Evolutionary conservation across 2,797 vertebrate species (phyloP), one percentile per base, ranked within the genome.

Genomic region (Alcedo atthis): DNA sequence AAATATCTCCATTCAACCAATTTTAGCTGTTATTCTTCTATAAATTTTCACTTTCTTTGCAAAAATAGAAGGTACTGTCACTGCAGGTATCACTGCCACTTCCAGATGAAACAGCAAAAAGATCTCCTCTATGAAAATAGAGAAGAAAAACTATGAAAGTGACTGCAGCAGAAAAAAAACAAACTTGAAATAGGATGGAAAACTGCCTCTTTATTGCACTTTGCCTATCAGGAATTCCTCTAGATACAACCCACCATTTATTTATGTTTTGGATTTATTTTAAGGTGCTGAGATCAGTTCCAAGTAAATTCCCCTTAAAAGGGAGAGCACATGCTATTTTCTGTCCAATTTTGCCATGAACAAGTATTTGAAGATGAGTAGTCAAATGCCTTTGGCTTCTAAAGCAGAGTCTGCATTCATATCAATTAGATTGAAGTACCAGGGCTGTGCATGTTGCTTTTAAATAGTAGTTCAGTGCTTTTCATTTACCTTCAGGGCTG

Each of bases 181-280:
- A 6, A 46, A 22, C n/a, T 82, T 54, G 53, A 28, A 80, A 28
- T 21, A 70, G 48, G 28, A 77, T 57, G 57, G 70, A 73, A 92
- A 91, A 90, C 26, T 75, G 45, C 15, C 15, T 75, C 42, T 73
- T 70, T 51, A 53, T 8, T 77, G 32, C 22, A 58, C 19, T 68
- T 64, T n/a, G 37, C 19, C 37, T 75, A 58, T 32, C 61, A 77
- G 85, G 69, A 94, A 94, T 71, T 87, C 63, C 51, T 83, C 69
- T 48, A 90, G 81, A 89, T 62, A 85, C 61, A 93, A 62, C n/a
- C 33, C 18, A 61, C 12, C 24, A 86, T 64, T 90, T 95, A 79
- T 89, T 86, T 92, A 64, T 70, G 37, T 55, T 90, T 83, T 75
- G 49, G 61, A 51, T 89, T 86, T 90, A 83, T 86, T 94, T 89